Conservation (phyloP, 2,888 invertebrate species). For the Leptothorax acervorum region DNA sequence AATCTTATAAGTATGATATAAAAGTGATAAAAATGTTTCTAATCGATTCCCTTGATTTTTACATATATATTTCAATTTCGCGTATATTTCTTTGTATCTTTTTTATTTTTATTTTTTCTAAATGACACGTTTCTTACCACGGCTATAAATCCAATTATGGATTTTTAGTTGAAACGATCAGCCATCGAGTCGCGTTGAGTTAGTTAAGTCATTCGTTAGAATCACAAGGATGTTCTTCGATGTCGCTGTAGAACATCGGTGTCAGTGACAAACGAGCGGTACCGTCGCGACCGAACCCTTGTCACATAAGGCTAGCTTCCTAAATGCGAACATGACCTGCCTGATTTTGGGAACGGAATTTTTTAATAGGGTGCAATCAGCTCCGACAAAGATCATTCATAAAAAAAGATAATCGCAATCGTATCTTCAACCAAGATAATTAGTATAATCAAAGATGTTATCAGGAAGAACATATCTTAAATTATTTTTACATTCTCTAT, state of each 20-base stretch:
- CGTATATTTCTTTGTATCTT: not conserved
- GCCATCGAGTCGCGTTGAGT: conserved; percentile 62
- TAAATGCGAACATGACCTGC: conserved; percentile 71
- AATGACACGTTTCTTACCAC: not conserved
- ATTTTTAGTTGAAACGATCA: conserved; percentile 42
- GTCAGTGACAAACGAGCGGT: conserved; percentile 81
- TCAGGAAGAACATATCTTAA: not conserved
- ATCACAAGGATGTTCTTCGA: conserved; percentile 63
- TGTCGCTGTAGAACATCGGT: conserved; percentile 61
- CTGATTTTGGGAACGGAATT: conserved; percentile 78
- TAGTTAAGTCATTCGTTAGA: conserved; percentile 78
- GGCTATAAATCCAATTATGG: conserved; percentile 28
- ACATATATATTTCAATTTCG: not conserved
- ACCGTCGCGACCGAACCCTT: conserved; percentile 73
- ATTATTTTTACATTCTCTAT: conserved; percentile 6
- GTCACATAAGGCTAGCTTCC: conserved; percentile 61
- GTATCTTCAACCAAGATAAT: conserved; percentile 49
- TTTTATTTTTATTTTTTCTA: not conserved
- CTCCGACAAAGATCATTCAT: conserved; percentile 43
- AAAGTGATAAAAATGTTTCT: not conserved
- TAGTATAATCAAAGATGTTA: conserved; percentile 37
- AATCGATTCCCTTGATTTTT: not conserved
- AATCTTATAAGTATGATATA: not conserved
- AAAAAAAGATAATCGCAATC: conserved; percentile 28
- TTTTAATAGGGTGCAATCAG: conserved; percentile 73